Base-by-base conservation (phyloP, 2,797 vertebrate genomes). In the Myripristis murdjan region DNA sequence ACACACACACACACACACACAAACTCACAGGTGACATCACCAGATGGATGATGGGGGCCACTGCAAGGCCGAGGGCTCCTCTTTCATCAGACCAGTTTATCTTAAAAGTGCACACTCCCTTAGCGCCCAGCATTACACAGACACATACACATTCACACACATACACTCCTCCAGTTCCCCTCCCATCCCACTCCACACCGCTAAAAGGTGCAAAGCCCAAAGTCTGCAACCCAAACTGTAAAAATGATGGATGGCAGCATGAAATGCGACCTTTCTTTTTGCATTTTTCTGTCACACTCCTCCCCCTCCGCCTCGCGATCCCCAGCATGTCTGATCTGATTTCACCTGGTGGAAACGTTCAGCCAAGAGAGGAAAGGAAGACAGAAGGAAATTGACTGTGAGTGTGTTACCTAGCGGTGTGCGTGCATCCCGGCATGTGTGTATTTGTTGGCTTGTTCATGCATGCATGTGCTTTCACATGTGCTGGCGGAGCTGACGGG, bases 231-330 rank as follows among this genome's bases (percentile, higher is more conserved):
- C 70, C 51, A 10, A 71, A 84, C 71, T 87, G 71, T 88, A 81
- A 86, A 83, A 83, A 85, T 92, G 91, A 93, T 92, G 73, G 88
- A 93, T 89, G 90, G 64, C 41, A 3, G 64, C 23, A 52, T 89
- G 86, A 89, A 92, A 92, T 77, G 31, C 65, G 73, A 93, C 80
- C 88, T 87, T 77, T 87, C 63, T 69, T 85, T 86, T 82, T 81
- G 78, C 87, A 73, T 89, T 89, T 91, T 73, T 63, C 47, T 62
- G 64, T 73, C 75, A 47, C 58, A 66, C 61, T 67, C 9, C 24
- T 59, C 20, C 62, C 43, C 68, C 47, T 20, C 70, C 37, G 52
- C 48, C 53, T 37, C 12, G 56, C 61, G 70, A 46, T 16, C 24
- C 14, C 14, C 62, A 70, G 64, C 58, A 54, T 66, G 67, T 71